Conservation (phyloP, 2,888 invertebrate species). For the Nineta flava region DNA sequence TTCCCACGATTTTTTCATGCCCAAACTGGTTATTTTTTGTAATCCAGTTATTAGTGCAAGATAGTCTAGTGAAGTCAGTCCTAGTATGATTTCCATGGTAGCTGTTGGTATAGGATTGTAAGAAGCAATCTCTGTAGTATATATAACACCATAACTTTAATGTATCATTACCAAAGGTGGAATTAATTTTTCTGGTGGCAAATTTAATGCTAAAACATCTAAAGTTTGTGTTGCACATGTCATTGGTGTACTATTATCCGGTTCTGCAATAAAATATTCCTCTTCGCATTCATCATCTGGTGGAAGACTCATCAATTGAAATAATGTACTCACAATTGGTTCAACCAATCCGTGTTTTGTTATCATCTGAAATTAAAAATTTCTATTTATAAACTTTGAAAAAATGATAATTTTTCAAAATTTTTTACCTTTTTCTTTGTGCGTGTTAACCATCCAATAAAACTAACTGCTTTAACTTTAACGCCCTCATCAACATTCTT, state of each 20-base stretch:
- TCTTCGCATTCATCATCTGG: constrained; percentile 44
- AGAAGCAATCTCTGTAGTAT: no score
- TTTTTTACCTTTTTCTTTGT: constrained; percentile 49
- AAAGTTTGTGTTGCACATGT: constrained; percentile 58
- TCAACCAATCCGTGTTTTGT: constrained; percentile 54
- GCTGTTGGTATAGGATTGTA: background rate
- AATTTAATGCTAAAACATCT: constrained; percentile 53
- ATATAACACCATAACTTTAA: no score
- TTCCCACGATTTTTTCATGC: no score
- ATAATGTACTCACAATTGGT: constrained; percentile 48
- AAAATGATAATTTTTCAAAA: background rate
- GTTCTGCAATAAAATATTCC: constrained; percentile 44
- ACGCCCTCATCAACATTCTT: constrained; percentile 38
- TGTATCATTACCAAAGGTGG: constrained; percentile 39
- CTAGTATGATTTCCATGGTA: no score
- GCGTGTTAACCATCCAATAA: constrained; percentile 47
- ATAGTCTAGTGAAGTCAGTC: background rate
- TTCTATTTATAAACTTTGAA: background rate
- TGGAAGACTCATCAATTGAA: constrained; percentile 48
- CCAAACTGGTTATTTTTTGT: no score
- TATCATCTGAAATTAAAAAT: constrained; percentile 27
- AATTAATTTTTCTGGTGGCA: constrained; percentile 61
- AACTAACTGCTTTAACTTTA: constrained; percentile 49
- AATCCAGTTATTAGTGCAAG: background rate
- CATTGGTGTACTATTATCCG: constrained; percentile 44